A percentile compares a stretch with the other conserved stretches of the same genome.
Evolutionary conservation across 2,797 vertebrate species (phyloP).

Genomic region (Anas georgica): DNA sequence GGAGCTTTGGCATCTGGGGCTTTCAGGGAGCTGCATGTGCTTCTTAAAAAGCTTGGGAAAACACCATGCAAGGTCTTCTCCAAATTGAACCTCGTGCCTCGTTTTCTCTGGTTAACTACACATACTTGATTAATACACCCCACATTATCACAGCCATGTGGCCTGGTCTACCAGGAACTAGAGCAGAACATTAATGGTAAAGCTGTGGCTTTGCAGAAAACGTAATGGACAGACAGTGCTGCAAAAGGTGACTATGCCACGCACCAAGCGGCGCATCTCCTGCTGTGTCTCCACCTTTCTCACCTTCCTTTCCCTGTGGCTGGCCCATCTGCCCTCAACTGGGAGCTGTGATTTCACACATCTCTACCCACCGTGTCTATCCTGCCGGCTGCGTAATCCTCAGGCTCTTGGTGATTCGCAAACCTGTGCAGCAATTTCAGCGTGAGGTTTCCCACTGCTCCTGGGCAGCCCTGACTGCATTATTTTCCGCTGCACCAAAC

Average conservation of each 20-base stretch:
- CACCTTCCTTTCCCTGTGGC: not conserved
- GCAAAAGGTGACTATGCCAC: not conserved
- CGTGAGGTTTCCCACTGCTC: not conserved
- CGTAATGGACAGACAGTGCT: not conserved
- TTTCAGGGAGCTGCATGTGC: rapidly evolving
- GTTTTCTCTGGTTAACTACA: not conserved
- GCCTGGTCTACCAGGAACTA: not conserved
- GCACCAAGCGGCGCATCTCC: not conserved
- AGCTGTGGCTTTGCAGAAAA: constrained; percentile 26
- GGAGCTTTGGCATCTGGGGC: not conserved
- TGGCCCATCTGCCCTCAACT: constrained; percentile 49
- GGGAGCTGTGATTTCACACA: constrained; percentile 64
- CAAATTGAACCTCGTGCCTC: not conserved
- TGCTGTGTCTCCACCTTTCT: constrained; percentile 8
- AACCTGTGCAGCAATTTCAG: constrained; percentile 15
- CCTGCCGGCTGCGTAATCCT: not conserved
- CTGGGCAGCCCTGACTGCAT: not conserved
- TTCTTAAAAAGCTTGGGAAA: constrained; percentile 30
- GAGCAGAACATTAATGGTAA: not conserved
- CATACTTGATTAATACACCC: not conserved
- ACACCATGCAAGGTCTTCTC: not conserved
- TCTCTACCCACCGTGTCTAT: constrained; percentile 23
- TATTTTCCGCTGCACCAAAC: constrained; percentile 18
- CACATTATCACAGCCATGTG: not conserved
- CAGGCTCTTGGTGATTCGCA: not conserved